Base-by-base conservation (phyloP, 2,888 invertebrate species). In the Pammene fasciana region DNA sequence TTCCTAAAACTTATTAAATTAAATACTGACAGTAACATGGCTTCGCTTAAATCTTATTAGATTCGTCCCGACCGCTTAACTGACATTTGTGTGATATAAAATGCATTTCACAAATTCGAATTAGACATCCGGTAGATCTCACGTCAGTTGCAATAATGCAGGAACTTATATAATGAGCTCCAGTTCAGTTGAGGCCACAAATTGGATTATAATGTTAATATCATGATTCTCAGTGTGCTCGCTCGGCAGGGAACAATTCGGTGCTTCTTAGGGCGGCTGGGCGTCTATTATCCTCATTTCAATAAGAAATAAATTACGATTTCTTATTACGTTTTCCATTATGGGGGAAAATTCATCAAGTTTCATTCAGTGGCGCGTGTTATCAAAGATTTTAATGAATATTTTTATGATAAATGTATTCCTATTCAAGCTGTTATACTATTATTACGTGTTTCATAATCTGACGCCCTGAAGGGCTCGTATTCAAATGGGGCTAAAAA, bases 281-380 rank as follows among this genome's bases (percentile, higher is more conserved):
- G 84, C 86, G 86, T 85, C 89, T 87, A 89, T 90, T 92, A 90
- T 90, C 87, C 89, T 87, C 88, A 85, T 90, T 91, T 90, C 92
- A 90, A 92, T 91, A 89, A 90, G 92, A 92, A 90, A 91, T 92
- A 91, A 92, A 92, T 90, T 92, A 89, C 87, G 87, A 90, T 90
- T 91, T 90, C 89, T 90, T 92, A 91, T 90, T 92, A 91, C 87
- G 85, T 89, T 92, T 88, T 86, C 90, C 87, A 90, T 90, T 89
- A 88, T 85, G 84, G 81, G 82, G 78, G 85, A 84, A 86, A 87
- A 89, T 89, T 87, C 88, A 86, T 88, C 86, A 87, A 87, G 86
- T 88, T 86, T 84, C 86, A 86, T 89, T 89, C 86, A 82, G 81
- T 81, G 83, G 82, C 75, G 81, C 83, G 84, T 84, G 84, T 82